Evolutionary conservation across 2,113 vertebrate species (phyloP).

Genomic region (Ctenomys sociabilis): DNA sequence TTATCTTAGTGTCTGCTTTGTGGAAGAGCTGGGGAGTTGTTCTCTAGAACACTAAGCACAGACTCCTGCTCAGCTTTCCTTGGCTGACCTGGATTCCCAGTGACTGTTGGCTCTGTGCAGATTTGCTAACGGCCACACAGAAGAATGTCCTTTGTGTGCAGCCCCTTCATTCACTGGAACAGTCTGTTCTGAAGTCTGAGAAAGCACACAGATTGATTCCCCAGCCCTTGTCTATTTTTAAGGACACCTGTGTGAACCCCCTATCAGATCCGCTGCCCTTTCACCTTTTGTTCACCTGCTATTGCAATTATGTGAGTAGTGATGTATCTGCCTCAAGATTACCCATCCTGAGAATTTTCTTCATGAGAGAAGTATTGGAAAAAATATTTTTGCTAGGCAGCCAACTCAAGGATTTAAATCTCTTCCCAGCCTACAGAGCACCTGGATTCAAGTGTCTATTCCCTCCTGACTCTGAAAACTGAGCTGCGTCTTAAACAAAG

Average conservation of each 20-base stretch:
- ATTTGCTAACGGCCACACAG: slow-evolving; percentile 52
- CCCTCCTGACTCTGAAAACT: slow-evolving; percentile 56
- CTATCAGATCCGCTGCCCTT: slow-evolving; percentile 50
- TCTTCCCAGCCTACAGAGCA: slow-evolving; percentile 59
- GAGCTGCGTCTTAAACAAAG: slow-evolving; percentile 54
- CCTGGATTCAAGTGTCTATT: slow-evolving; percentile 68
- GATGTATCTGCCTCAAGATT: slow-evolving; percentile 58
- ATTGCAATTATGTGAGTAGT: slow-evolving; percentile 68
- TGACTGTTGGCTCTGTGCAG: background rate
- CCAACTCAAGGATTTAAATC: slow-evolving; percentile 64
- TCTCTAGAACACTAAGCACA: slow-evolving; percentile 18
- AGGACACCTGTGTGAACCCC: slow-evolving; percentile 70
- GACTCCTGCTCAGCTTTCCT: slow-evolving; percentile 39
- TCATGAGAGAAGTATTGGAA: slow-evolving; percentile 55
- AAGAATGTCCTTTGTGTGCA: slow-evolving; percentile 36
- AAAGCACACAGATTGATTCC: slow-evolving; percentile 64
- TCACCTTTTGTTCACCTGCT: slow-evolving; percentile 60
- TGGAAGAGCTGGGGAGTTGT: background rate
- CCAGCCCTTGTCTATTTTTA: slow-evolving; percentile 52
- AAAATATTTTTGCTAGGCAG: slow-evolving; percentile 47
- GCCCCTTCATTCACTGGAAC: slow-evolving; percentile 61
- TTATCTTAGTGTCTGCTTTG: slow-evolving; percentile 50
- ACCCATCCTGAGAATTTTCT: slow-evolving; percentile 72
- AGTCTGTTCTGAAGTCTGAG: slow-evolving; percentile 57
- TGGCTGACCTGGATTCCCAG: slow-evolving; percentile 53